Evolutionary conservation across 2,888 invertebrate genomes (phyloP), one percentile per base, ranked within the genome.

Genomic region (Phaonia tiefii): DNA sequence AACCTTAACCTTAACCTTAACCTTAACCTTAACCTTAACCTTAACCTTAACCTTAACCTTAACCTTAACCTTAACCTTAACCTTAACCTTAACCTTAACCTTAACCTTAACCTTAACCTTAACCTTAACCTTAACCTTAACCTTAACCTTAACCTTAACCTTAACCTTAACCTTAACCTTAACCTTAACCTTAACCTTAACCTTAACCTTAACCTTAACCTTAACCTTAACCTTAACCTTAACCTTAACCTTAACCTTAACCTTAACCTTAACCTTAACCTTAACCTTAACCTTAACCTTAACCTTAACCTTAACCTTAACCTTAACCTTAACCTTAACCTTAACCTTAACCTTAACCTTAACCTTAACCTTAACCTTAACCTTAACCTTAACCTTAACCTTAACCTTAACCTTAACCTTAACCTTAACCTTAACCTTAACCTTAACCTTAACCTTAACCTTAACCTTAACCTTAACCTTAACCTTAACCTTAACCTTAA

Each of bases 241-340:
- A 49, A 15, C 49, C 15, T 49, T 49, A 49, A 15, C 49, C 15
- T 49, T 49, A 49, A 15, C 49, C 15, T 49, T 49, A 49, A 15
- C 49, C 15, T 49, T 49, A 49, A 15, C 49, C 15, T 49, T 49
- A 49, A 15, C 49, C 15, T 49, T 49, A 49, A 15, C 49, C 15
- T 49, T 49, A 49, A 15, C 49, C 15, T 49, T 49, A 49, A 15
- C 49, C 15, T 49, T 49, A 49, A 15, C 49, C 15, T 49, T 49
- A 49, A 15, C 49, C 15, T 49, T 49, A 49, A 15, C 49, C 15
- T 49, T 49, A 49, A 15, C 49, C 15, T 49, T 49, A 49, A 15
- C 49, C 15, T 49, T 49, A 49, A 15, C 49, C 15, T 49, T 49
- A 49, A 15, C 49, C 15, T 49, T 49, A 49, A 15, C 49, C 15